Conservation (phyloP, 2,113 vertebrate species). For the Serinus canaria region DNA sequence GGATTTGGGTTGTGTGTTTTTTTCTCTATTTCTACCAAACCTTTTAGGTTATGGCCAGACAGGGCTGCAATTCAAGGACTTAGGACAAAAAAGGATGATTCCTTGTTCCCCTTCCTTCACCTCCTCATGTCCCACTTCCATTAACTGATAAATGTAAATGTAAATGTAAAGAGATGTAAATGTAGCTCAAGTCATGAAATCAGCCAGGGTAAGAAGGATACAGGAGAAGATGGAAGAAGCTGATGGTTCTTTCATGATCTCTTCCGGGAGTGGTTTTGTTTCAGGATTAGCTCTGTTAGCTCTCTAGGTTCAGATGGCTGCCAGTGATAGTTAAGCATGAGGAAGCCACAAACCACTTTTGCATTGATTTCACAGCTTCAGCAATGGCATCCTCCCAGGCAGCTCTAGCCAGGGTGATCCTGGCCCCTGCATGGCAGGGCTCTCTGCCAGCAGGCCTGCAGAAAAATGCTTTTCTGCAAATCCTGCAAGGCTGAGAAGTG, state of each 20-base stretch:
- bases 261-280: neutral
- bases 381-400: neutral
- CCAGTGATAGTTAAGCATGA: neutral
- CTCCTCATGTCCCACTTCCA: neutral
- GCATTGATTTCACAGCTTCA: neutral
- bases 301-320: neutral
- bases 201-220: neutral
- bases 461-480: neutral
- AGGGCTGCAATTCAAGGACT: neutral
- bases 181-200: neutral
- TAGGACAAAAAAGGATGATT: neutral
- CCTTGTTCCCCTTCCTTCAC: neutral
- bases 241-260: neutral
- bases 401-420: neutral
- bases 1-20: fast-evolving
- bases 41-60: neutral
- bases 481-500: neutral
- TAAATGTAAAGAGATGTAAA: neutral
- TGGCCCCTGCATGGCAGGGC: fast-evolving
- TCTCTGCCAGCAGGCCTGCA: neutral
- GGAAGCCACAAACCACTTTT: neutral
- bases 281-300: neutral
- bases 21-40: neutral
- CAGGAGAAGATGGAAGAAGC: neutral
- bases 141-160: neutral